Base-by-base conservation (phyloP, 2,113 vertebrate species). In the Marmota monax region DNA sequence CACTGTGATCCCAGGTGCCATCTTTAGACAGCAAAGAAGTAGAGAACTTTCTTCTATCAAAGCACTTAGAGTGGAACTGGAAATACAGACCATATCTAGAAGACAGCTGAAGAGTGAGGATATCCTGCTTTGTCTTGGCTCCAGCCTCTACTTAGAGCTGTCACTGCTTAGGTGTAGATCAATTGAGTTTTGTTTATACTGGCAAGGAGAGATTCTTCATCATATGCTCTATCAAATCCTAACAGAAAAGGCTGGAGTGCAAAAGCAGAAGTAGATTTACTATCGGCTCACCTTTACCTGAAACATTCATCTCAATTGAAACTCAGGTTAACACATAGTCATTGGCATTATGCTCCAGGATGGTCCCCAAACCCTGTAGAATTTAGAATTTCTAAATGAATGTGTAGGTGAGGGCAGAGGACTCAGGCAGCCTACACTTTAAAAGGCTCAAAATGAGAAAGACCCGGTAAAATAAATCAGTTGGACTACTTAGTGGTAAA, bases 401-500 rank as follows among this genome's bases (percentile, higher is more conserved):
- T 61, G 39, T 16, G 14, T 91, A 20, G 20, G 29, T 86, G 32
- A 93, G 18, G 73, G 18, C 48, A 96, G 45, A 94, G 10, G 63
- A 94, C n/a, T 37, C 42, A 92, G 39, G 42, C 29, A 87, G 76
- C 4, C 18, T 95, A 45, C 17, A 12, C 7, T 25, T 77, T 67
- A 37, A 80, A 93, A 70, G 56, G n/a, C 45, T 94, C 39, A 87
- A 86, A 92, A 92, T 93, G 87, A 78, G 97, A 96, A 96, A 89
- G 20, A 10, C 73, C 73, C 12, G 67, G 37, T 76, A 88, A 92
- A 94, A 96, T 96, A 97, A 95, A 95, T 97, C 76, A 92, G 34
- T 7, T 95, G 84, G 84, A 87, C 70, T 92, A 56, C 69, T 69
- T 95, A 89, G 92, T 88, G 70, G 91, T 94, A 95, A 97, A 95